Evolutionary conservation across 2,797 vertebrate genomes (phyloP).

Genomic region (Pipistrellus pygmaeus): DNA sequence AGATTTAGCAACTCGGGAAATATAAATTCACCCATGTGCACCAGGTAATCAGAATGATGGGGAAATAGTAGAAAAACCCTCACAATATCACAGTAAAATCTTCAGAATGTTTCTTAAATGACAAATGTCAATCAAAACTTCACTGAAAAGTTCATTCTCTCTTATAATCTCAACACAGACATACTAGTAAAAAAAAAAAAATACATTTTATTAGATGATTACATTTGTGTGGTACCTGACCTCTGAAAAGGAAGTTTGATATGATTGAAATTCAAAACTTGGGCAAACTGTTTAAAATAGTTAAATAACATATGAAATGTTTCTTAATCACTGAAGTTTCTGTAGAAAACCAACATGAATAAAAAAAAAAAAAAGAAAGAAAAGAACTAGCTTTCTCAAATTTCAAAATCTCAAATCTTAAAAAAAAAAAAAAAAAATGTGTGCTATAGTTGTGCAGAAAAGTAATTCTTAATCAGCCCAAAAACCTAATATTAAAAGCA

Average conservation of each 20-base stretch:
- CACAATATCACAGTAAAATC: not conserved
- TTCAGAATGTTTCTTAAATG: conserved; percentile 35
- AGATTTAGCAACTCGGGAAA: conserved; percentile 59
- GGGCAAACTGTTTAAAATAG: conserved; percentile 51
- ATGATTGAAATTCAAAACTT: conserved; percentile 15
- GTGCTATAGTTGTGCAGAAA: not conserved
- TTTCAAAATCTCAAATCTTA: conserved; percentile 44
- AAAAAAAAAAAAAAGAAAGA: not conserved
- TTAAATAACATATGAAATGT: conserved; percentile 22
- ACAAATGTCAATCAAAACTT: conserved; percentile 51
- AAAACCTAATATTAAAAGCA: conserved; percentile 49
- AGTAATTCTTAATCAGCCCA: conserved; percentile 8
- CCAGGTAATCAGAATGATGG: conserved; percentile 61
- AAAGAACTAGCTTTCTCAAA: conserved; percentile 1
- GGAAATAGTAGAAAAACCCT: conserved; percentile 33
- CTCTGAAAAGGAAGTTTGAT: conserved; percentile 44
- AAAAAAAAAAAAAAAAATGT: not conserved
- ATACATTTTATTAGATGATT: not conserved
- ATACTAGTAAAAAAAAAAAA: not conserved
- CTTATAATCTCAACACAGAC: not conserved
- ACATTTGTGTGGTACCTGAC: not conserved
- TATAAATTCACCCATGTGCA: conserved; percentile 37
- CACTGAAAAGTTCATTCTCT: conserved; percentile 40
- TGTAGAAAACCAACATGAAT: conserved; percentile 40
- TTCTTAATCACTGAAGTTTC: not conserved